Evolutionary conservation across 2,113 vertebrate genomes (phyloP).

Genomic region (Chlamydotis undulata): DNA sequence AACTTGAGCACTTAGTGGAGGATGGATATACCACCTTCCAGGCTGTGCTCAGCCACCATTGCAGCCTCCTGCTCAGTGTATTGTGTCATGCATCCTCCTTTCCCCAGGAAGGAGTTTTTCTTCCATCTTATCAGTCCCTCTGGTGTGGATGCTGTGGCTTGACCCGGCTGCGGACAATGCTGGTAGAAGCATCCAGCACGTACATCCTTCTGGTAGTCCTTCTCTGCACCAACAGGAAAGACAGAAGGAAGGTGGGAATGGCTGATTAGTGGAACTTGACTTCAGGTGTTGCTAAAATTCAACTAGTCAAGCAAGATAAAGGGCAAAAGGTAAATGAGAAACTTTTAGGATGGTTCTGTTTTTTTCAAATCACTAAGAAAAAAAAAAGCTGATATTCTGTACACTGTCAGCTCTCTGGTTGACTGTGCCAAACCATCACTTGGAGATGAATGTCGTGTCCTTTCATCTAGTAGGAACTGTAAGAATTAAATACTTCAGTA

Average conservation of each 20-base stretch:
- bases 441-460: background rate
- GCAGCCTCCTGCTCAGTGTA: background rate
- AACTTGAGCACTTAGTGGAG: background rate
- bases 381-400: background rate
- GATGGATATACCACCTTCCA: background rate
- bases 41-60: background rate
- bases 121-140: background rate
- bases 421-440: background rate
- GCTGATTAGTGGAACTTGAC: background rate
- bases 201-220: rapidly evolving
- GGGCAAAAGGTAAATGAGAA: background rate
- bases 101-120: background rate
- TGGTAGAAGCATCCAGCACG: background rate
- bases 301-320: background rate
- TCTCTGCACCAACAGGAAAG: background rate
- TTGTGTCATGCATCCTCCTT: background rate
- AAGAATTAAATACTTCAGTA: background rate
- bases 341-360: background rate
- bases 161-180: background rate
- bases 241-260: background rate
- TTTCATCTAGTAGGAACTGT: background rate
- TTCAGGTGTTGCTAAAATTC: background rate
- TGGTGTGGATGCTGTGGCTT: background rate
- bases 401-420: background rate
- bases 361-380: background rate